Evolutionary conservation across 2,888 invertebrate species (phyloP), one percentile per base, ranked within the genome.

Genomic region (Sipha maydis): DNA sequence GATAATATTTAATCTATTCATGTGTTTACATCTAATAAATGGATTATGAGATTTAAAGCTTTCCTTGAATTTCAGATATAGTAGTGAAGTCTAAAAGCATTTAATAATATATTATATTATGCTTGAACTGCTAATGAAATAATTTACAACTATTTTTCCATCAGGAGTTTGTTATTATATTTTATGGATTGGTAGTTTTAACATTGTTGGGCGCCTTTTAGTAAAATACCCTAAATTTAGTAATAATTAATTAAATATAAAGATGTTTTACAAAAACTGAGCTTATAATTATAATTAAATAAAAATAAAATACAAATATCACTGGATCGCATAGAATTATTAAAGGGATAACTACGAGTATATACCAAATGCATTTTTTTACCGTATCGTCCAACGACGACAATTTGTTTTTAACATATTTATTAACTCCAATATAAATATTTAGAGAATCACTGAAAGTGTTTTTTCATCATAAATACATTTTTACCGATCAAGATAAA

Each of bases 31-130:
- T 7, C 9, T 71, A 48, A 83, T 73, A 34, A 83, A 83, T 83
- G 19, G 31, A 83, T 83, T 71, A 83, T 14, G 25, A 61, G 71
- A 54, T 83, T 73, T 83, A 73, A 54, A 83, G 71, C 54, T 83
- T 83, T 82, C 48, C n/a, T 1, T 28, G 54, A 25, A 4, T 4
- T 31, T 2, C 54, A 31, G n/a, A 21, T 69, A 19, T 28, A 31
- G n/a, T 5, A 11, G 41, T 28, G 80, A 7, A 83, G 83, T 83
- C 73, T 83, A 84, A 83, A 83, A 83, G 71, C 71, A 34, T 28
- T 54, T 31, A 73, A 71, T 48, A 56, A 56, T 56, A 56, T 41
- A 11, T 41, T 48, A 25, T 73, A 73, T 73, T 83, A 73, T 54
- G 71, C 83, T 83, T 73, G 73, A 54, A 31, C 34, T 1, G 1